Base-by-base conservation (phyloP, 2,888 invertebrate genomes). In the Oeneis ivallda region DNA sequence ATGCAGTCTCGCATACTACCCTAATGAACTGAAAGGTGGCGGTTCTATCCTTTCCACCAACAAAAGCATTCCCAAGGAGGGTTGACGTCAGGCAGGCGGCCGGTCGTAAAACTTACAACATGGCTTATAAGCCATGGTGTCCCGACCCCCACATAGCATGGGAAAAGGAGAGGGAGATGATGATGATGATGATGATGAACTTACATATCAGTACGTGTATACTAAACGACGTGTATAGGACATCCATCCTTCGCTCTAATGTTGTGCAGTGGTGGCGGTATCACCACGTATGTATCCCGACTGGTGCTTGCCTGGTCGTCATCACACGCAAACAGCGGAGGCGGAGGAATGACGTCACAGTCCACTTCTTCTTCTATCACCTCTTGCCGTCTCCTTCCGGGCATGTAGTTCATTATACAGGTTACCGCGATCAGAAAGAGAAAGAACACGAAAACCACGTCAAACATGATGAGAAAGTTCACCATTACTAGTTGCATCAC, bases 401-500 rank as follows among this genome's bases (percentile, higher is more conserved):
- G 96, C 87, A 96, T 93, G 85, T 96, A 96, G 87, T 96, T 96
- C 84, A 96, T 95, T 78, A 96, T 93, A 83, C 96, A 96, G 74
- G 96, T 96, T 78, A 96, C 95, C 74, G 95, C 96, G 80, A 96
- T 95, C 85, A 96, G 94, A 92, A 96, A 96, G 84, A 96, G 93
- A 93, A 96, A 96, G 91, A 96, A 96, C 92, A 96, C 93, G 93
- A 96, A 96, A 90, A 96, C 96, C 87, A 96, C 94, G 92, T 96
- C 96, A 93, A 96, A 96, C 96, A 96, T 96, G 93, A 96, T 94
- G 88, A 96, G 93, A 82, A 96, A 96, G 92, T 96, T 96, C 92
- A 96, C 94, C 93, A 95, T 95, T 94, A 96, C 94, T 85, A 96
- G 93, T 94, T 96, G 96, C 96, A 96, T 96, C 93, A 93, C 93